These are phyloP conservation scores for rabbit (Oryctolagus cuniculus) DNA, from an alignment of 2,113 vertebrate genomes.

Conservation along the genomic window DNA sequence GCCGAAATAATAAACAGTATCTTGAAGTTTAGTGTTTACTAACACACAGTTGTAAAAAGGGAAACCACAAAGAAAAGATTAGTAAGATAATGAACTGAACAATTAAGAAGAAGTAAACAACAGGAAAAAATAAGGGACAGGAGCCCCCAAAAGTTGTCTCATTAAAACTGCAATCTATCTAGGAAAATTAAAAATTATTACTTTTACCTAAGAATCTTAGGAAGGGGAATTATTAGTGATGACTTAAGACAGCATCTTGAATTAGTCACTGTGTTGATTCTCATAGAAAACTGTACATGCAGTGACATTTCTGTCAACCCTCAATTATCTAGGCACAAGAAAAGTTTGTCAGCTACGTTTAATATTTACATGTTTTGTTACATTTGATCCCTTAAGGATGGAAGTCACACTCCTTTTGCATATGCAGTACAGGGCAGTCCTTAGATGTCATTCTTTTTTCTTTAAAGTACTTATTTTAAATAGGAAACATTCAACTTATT, in stretches of 20 bases:
- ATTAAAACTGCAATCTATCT: constrained; percentile 22
- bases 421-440: background rate
- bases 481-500: constrained; percentile 25
- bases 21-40: constrained; percentile 46
- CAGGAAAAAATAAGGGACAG: constrained; percentile 18
- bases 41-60: constrained; percentile 12
- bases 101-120: constrained; percentile 36
- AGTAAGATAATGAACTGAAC: constrained; percentile 41
- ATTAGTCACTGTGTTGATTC: constrained; percentile 46
- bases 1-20: constrained; percentile 47
- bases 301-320: background rate
- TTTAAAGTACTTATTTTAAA: constrained; percentile 54
- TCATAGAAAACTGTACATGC: constrained; percentile 16
- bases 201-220: constrained; percentile 50
- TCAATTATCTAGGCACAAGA: constrained; percentile 7
- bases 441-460: constrained; percentile 51
- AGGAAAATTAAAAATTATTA: constrained; percentile 54
- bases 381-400: constrained; percentile 2
- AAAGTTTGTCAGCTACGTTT: background rate
- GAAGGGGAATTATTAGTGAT: constrained; percentile 43
- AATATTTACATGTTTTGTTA: constrained; percentile 15
- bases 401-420: background rate
- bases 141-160: constrained; percentile 11
- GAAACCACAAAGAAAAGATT: constrained; percentile 39
- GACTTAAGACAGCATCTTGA: constrained; percentile 47